These are phyloP conservation scores for Chaenogobius annularis DNA, from an alignment of 2,113 vertebrate species.

Conservation along the genomic window DNA sequence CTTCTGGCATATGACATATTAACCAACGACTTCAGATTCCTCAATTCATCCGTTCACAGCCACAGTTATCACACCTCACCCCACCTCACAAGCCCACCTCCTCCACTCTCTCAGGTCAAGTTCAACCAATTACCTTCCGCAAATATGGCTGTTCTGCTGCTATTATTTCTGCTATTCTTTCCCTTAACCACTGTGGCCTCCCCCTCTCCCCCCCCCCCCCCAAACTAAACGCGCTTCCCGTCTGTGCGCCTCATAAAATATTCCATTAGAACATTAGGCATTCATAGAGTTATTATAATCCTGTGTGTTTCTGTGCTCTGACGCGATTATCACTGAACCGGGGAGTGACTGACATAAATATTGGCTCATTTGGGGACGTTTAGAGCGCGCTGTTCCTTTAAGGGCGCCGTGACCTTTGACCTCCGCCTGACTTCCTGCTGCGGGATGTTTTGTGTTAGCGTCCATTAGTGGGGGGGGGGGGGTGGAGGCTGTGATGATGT, in stretches of 20 bases:
- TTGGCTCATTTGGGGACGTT: slow-evolving; percentile 2
- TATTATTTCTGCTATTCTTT: slow-evolving; percentile 9
- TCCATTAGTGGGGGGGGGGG: not conserved
- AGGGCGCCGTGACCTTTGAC: slow-evolving; percentile 3
- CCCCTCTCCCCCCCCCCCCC: not conserved
- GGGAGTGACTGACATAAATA: slow-evolving; percentile 8
- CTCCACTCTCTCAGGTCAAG: slow-evolving; percentile 2
- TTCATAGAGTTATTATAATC: slow-evolving; percentile 8
- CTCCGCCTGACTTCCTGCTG: not conserved
- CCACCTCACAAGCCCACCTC: not conserved
- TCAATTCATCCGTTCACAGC: not conserved
- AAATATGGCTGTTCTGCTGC: slow-evolving; percentile 3
- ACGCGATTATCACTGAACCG: slow-evolving; percentile 6
- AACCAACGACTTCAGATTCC: not conserved
- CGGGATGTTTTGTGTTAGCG: not conserved
- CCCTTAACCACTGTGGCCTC: not conserved
- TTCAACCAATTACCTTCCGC: slow-evolving; percentile 2
- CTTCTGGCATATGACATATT: not conserved
- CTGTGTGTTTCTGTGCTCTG: not conserved
- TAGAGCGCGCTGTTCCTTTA: slow-evolving; percentile 2
- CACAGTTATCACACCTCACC: not conserved
- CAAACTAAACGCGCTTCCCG: not conserved
- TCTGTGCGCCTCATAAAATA: slow-evolving; percentile 1
- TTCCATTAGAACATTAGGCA: not conserved
- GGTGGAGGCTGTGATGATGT: not conserved